phyloP scores from a whole-genome alignment of 2,113 vertebrate genomes.

The Leucosticte australis region DNA sequence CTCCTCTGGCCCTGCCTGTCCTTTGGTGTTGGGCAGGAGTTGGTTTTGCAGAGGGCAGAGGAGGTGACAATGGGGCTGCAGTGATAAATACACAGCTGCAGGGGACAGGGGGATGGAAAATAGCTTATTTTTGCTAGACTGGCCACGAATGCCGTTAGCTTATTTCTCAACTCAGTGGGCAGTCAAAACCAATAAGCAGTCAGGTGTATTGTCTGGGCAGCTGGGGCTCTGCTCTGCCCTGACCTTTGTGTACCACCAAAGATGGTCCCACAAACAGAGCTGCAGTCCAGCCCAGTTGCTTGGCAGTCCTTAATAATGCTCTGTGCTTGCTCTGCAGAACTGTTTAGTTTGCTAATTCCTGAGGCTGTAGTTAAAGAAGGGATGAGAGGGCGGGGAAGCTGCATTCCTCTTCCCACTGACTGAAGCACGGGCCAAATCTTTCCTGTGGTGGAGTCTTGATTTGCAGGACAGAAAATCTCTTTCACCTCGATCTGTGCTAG shows the following conservation, averaged over 20 bases:
- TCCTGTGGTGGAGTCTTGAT: neutral
- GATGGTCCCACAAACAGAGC: constrained; percentile 17
- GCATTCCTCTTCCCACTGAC: constrained; percentile 4
- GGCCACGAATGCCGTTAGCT: constrained; percentile 1
- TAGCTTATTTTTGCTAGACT: constrained; percentile 51
- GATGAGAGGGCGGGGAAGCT: neutral
- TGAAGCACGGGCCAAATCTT: neutral
- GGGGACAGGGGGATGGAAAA: neutral
- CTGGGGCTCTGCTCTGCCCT: constrained; percentile 35
- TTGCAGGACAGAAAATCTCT: neutral
- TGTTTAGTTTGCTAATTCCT: constrained; percentile 67
- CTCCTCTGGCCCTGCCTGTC: neutral
- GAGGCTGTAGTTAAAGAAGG: constrained; percentile 19
- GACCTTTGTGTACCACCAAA: constrained; percentile 8
- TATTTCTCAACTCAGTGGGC: constrained; percentile 53
- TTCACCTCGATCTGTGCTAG: neutral
- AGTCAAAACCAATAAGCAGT: constrained; percentile 61
- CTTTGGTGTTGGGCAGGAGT: neutral
- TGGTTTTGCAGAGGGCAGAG: neutral
- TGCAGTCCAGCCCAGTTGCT: constrained; percentile 29
- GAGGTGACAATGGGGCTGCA: neutral
- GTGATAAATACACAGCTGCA: constrained; percentile 19
- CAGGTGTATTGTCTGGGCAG: constrained; percentile 54
- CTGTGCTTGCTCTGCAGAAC: constrained; percentile 51
- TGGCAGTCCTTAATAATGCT: constrained; percentile 57